Percentiles rank a stretch among this genome's conserved stretches.
Evolutionary conservation across 2,888 invertebrate species (phyloP).

Genomic region (Harpalus rubripes): DNA sequence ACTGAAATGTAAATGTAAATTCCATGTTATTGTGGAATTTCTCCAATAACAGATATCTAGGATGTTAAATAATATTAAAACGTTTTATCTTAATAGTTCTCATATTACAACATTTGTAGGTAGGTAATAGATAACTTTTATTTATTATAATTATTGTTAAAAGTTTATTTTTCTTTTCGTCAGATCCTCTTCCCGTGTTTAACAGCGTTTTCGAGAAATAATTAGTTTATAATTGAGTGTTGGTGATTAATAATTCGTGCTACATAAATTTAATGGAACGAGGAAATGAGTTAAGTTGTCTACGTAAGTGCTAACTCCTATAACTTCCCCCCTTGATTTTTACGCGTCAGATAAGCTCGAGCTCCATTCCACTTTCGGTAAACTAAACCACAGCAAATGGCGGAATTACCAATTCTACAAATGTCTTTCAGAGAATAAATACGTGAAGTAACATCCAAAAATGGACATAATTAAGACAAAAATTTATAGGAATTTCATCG

Average conservation of each 20-base stretch:
- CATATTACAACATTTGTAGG: too few species aligned
- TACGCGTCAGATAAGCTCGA: not conserved
- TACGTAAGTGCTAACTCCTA: not conserved
- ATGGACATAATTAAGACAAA: not conserved
- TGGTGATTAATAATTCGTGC: conserved; percentile 46
- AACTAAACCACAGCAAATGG: not conserved
- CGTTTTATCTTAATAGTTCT: too few species aligned
- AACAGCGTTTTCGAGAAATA: conserved; percentile 9
- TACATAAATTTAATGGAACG: conserved; percentile 45
- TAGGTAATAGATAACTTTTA: too few species aligned
- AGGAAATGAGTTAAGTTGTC: conserved; percentile 47
- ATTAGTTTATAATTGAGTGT: conserved; percentile 8
- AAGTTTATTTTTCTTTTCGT: not conserved
- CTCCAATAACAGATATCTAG: too few species aligned
- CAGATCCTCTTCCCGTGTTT: not conserved
- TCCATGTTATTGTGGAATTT: too few species aligned
- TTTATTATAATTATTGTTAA: too few species aligned
- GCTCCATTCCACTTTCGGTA: not conserved
- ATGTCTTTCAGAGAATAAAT: not conserved
- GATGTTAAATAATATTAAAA: too few species aligned
- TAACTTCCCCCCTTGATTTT: not conserved
- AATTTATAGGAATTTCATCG: too few species aligned
- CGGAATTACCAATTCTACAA: not conserved
- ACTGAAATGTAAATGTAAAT: too few species aligned
- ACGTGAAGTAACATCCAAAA: not conserved